Evolutionary conservation across 2,888 invertebrate species (phyloP), one percentile per base, ranked within the genome.

Genomic region (Stenodema calcarata): DNA sequence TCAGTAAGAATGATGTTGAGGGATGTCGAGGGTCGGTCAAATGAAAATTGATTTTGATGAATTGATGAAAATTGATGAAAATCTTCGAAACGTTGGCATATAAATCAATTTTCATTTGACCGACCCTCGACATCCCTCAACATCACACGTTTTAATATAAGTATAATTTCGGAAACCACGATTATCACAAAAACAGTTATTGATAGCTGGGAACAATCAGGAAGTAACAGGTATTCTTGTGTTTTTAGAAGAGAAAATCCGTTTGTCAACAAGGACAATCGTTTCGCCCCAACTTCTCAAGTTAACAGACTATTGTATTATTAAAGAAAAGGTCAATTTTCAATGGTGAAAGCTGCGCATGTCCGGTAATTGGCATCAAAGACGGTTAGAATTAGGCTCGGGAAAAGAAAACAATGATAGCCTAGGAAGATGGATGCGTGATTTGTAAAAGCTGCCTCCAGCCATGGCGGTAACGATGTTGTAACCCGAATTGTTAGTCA

Each of bases 331-430:
- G 73, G 41, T 41, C 73, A 41, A 35, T 73, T 73, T 73, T 41
- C 73, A 73, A 30, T 14, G 41, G 73, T 41, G 73, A 73, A 73
- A 73, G 73, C 41, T 16, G 41, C 73, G 73, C 73, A 35, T 73
- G 73, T 16, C 35, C 35, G 73, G 41, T 41, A 73, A 73, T 73
- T 35, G 73, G 14, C 9, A 73, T 73, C 41, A 16, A 73, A 73
- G 73, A 41, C 73, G 30, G 73, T 73, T 41, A 62, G 62, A 62
- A 62, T 62, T 18, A 62, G 62, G 62, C 62, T 62, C 23, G 62
- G 62, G 23, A 41, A 73, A 73, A 73, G 73, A 35, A 41, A 73
- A 73, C 73, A 73, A 73, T 73, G 73, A 41, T 41, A 73, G 73
- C 41, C 14, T 16, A 73, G 73, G 35, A 73, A 73, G 41, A 35